Evolutionary conservation across 30 jellyfish, hydroid and myxozoan genomes (phyloP), one percentile per base, ranked within the genome.

Genomic region (Clytia hemisphaerica): DNA sequence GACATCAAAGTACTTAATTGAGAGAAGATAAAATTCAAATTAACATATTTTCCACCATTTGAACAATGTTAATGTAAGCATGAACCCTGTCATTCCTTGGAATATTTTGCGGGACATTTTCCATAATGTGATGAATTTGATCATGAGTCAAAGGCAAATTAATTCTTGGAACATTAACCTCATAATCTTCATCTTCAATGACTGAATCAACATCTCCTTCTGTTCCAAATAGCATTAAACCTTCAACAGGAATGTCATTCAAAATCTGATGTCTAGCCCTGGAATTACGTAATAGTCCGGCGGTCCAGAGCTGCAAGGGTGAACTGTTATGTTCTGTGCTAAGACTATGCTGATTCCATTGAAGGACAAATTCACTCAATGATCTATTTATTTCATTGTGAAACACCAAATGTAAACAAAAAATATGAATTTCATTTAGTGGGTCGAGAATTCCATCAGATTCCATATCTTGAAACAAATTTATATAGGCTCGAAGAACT

Each of bases 251-350:
- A 27, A 21, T 19, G 6, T 67, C 79, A 7, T 16, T 30, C 46
- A 67, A 16, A 21, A 71, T 10, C 46, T 42, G 24, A 4, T 38
- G 38, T 67, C n/a, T 71, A 14, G 79, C 44, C 26, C 24, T 12
- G 18, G 46, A 14, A 30, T 67, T 67, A 69, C 46, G 71, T 45
- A 67, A 71, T 48, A 67, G 44, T 38, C 79, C 79, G 12, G 30
- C n/a, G 27, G 44, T 71, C 79, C 79, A 67, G 51, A 46, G 19
- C 75, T 63, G 77, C 44, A 61, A 27, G 21, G 77, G 86, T 3
- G 86, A 40, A 28, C 9, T 22, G 69, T 35, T 67, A 40, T 71
- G 21, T 45, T 67, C 79, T 12, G 79, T 67, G 75, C 71, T 40
- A 30, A 67, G 71, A 16, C 71, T 69, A 25, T 34, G 70, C 26